phyloP scores from a whole-genome alignment of 2,888 invertebrate genomes.

The Metacarcinus magister region DNA sequence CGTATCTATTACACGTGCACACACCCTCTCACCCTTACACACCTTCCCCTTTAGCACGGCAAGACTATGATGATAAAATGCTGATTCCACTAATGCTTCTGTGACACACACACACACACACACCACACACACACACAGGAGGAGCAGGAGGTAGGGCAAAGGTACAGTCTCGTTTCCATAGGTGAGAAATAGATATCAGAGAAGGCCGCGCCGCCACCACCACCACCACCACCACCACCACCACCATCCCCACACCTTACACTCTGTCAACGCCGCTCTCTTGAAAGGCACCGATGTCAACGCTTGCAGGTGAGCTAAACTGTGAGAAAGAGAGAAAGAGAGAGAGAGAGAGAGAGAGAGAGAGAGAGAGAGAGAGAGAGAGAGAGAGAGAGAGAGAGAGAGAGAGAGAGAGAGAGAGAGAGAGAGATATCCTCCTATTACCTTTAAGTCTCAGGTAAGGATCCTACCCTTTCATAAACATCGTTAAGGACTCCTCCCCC shows the following conservation, averaged over 20 bases:
- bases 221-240: neutral
- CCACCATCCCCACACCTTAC: neutral
- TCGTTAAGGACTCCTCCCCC: neutral
- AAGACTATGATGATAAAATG: no score
- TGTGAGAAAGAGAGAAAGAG: slow-evolving; percentile 15
- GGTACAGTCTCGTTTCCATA: neutral
- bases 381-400: neutral
- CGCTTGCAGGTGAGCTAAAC: neutral
- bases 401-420: neutral
- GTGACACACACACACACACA: no score
- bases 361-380: neutral
- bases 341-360: slow-evolving; percentile 26
- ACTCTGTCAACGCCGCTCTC: neutral
- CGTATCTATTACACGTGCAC: no score
- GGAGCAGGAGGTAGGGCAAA: neutral
- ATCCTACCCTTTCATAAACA: no score
- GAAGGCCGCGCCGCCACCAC: neutral
- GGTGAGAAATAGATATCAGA: slow-evolving; percentile 18
- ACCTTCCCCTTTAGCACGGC: no score
- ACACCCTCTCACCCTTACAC: no score
- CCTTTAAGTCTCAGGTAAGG: neutral
- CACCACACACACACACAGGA: no score
- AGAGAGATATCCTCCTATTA: neutral
- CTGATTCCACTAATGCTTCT: no score
- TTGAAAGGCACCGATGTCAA: neutral